Conservation (phyloP, 2,113 vertebrate genomes). For the Colinus virginianus region DNA sequence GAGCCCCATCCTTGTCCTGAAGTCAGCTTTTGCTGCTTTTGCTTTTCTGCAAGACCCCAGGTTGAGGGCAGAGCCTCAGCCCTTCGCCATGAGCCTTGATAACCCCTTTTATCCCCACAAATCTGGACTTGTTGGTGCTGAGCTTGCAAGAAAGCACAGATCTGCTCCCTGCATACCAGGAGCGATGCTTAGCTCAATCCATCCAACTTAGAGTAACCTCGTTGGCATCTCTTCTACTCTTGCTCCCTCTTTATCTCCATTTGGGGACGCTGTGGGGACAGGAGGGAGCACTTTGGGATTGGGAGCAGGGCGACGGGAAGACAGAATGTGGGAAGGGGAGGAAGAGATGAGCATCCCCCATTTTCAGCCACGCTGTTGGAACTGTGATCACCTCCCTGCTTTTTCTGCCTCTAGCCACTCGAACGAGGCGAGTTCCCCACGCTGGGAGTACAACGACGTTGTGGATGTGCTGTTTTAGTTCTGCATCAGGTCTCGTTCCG, state of each 20-base stretch:
- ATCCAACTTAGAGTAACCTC: rapidly evolving
- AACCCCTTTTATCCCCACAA: background rate
- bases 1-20: background rate
- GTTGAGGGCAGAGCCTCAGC: background rate
- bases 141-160: rapidly evolving
- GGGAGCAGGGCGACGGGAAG: rapidly evolving
- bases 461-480: rapidly evolving
- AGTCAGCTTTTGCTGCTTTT: background rate
- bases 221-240: rapidly evolving
- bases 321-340: rapidly evolving
- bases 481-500: background rate
- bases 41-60: rapidly evolving
- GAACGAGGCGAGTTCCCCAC: background rate
- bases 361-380: rapidly evolving
- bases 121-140: rapidly evolving
- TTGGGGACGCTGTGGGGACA: rapidly evolving
- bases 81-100: rapidly evolving
- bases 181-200: rapidly evolving
- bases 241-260: rapidly evolving
- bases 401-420: background rate
- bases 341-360: rapidly evolving
- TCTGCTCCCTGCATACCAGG: rapidly evolving
- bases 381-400: background rate
- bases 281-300: rapidly evolving
- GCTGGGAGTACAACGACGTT: background rate